Evolutionary conservation across 2,888 invertebrate genomes (phyloP).

Genomic region (Drosophila leonis): DNA sequence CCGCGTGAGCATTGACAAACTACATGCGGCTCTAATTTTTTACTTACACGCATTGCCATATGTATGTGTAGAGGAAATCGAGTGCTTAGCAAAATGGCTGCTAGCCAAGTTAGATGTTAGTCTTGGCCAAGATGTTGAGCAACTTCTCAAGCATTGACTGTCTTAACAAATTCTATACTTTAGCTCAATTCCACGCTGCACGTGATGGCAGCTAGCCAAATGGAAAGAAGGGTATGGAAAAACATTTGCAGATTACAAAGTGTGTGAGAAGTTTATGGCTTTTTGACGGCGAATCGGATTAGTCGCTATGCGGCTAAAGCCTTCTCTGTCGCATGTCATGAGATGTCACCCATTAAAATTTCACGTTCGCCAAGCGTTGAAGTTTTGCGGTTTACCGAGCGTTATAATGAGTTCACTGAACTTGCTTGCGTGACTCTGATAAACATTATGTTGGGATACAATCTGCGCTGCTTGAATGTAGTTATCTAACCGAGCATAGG

Average conservation of each 20-base stretch:
- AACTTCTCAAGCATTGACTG: constrained; percentile 27
- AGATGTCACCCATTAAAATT: constrained; percentile 56
- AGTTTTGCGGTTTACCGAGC: constrained; percentile 51
- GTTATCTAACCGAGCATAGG: constrained; percentile 6
- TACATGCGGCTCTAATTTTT: constrained; percentile 10
- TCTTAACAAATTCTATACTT: constrained; percentile 46
- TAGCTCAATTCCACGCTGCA: constrained; percentile 43
- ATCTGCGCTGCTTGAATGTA: constrained; percentile 13
- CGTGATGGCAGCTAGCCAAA: constrained; percentile 63
- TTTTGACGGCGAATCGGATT: constrained; percentile 67
- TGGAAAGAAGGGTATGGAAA: constrained; percentile 4
- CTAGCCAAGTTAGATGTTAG: constrained; percentile 9
- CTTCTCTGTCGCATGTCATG: constrained; percentile 47
- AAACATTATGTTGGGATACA: constrained; percentile 12
- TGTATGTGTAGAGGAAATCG: not conserved
- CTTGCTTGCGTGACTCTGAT: constrained; percentile 56
- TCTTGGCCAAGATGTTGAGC: constrained; percentile 20
- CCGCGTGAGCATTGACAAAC: constrained; percentile 44
- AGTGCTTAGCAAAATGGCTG: constrained; percentile 4
- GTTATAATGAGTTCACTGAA: constrained; percentile 70
- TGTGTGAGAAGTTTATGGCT: constrained; percentile 76
- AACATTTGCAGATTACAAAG: constrained; percentile 68
- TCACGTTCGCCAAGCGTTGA: constrained; percentile 26
- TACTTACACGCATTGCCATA: not conserved
- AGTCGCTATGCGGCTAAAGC: constrained; percentile 15